A percentile compares a stretch with the other conserved stretches of the same genome.
phyloP scores from a whole-genome alignment of 2,888 invertebrate genomes.

The Xestia xanthographa region DNA sequence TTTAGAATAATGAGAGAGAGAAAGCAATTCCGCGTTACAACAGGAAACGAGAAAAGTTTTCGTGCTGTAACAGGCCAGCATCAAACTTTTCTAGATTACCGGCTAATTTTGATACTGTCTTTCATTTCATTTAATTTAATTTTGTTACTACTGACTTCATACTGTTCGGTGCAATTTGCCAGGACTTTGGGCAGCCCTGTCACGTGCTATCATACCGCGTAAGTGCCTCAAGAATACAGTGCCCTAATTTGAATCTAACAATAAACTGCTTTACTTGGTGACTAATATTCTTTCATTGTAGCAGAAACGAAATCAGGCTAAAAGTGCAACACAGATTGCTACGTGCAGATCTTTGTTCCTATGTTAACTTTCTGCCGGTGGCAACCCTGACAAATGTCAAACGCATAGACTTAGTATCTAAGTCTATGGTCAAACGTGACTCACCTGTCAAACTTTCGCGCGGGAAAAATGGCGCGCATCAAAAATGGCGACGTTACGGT shows the following conservation, averaged over 20 bases:
- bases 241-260: background rate
- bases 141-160: too few species aligned
- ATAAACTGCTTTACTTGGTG: background rate
- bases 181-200: background rate
- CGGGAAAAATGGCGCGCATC: constrained; percentile 68
- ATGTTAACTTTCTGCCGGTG: constrained; percentile 7
- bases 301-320: background rate
- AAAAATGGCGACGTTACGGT: constrained; percentile 70
- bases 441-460: constrained; percentile 87
- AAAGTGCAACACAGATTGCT: background rate
- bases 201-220: background rate
- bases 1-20: background rate
- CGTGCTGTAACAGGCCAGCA: background rate
- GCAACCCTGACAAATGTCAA: constrained; percentile 64
- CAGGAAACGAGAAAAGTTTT: background rate
- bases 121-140: too few species aligned
- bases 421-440: constrained; percentile 78
- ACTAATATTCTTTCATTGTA: background rate
- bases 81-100: too few species aligned
- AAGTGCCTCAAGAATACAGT: background rate
- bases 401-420: too few species aligned
- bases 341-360: too few species aligned
- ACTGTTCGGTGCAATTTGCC: background rate
- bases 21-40: background rate
- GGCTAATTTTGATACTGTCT: too few species aligned